These are phyloP conservation scores for Diorhabda elongata DNA, from an alignment of 1,140 invertebrate species.

Conservation along the genomic window DNA sequence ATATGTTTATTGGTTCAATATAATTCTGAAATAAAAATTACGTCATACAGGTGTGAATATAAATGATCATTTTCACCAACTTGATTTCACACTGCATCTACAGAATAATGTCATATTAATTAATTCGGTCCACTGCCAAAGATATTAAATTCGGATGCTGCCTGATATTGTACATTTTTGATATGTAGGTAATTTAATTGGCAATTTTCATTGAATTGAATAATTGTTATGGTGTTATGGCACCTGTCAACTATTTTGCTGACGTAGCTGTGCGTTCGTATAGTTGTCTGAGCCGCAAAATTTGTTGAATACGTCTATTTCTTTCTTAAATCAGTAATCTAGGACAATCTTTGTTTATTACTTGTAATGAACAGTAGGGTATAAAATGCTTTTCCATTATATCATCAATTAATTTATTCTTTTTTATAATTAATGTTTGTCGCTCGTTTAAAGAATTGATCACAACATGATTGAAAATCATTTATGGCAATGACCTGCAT, in stretches of 20 bases:
- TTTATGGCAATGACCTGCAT: no score
- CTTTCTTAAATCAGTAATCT: no score
- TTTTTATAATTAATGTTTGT: no score
- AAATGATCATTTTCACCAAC: background rate
- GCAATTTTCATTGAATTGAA: background rate
- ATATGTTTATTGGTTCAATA: background rate
- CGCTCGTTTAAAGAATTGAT: no score
- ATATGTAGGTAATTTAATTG: background rate
- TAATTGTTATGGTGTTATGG: background rate
- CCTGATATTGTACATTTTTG: background rate
- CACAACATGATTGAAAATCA: no score
- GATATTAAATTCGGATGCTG: background rate
- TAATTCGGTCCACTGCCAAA: background rate
- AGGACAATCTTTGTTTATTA: no score
- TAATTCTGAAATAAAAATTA: conserved; percentile 22
- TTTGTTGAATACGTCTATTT: no score
- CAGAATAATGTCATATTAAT: background rate
- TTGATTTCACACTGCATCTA: background rate
- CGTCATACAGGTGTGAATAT: conserved; percentile 24
- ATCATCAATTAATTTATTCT: no score
- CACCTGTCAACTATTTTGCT: background rate
- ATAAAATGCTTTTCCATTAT: no score
- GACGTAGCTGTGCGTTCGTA: no score
- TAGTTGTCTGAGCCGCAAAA: no score
- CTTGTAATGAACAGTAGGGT: no score